Evolutionary conservation across 2,113 vertebrate species (phyloP).

Genomic region (Setophaga coronata): DNA sequence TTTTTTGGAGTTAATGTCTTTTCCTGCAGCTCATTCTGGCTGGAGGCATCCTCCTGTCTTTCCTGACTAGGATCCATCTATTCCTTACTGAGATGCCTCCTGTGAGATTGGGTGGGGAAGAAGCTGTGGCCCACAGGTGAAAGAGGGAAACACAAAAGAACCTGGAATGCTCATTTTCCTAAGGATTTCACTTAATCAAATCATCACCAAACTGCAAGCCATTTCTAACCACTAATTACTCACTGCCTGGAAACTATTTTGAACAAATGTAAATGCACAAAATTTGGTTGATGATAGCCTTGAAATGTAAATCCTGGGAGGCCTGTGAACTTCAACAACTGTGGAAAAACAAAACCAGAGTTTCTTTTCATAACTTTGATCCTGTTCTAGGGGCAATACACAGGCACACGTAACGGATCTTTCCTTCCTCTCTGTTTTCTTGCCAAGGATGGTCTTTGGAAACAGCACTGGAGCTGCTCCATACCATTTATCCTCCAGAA

Average conservation of each 20-base stretch:
- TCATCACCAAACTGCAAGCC: slow-evolving; percentile 16
- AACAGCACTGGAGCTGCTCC: background rate
- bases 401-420: background rate
- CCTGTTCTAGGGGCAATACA: background rate
- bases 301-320: slow-evolving; percentile 52
- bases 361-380: slow-evolving; percentile 24
- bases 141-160: background rate
- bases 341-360: slow-evolving; percentile 35
- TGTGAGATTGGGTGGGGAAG: background rate
- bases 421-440: slow-evolving; percentile 14
- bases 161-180: slow-evolving; percentile 23
- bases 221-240: slow-evolving; percentile 41
- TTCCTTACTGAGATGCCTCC: background rate
- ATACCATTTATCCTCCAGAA: background rate
- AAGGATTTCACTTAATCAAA: slow-evolving; percentile 33
- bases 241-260: slow-evolving; percentile 31
- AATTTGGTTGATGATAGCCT: slow-evolving; percentile 13
- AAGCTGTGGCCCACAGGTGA: background rate
- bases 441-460: slow-evolving; percentile 14
- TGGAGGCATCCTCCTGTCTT: background rate
- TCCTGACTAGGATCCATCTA: background rate
- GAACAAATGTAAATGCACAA: slow-evolving; percentile 31
- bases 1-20: slow-evolving; percentile 4
- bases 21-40: slow-evolving; percentile 28
- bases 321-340: slow-evolving; percentile 31